A percentile compares a stretch with the other conserved stretches of the same genome.
phyloP scores from a whole-genome alignment of 2,113 vertebrate genomes.

The Phrynosoma platyrhinos region DNA sequence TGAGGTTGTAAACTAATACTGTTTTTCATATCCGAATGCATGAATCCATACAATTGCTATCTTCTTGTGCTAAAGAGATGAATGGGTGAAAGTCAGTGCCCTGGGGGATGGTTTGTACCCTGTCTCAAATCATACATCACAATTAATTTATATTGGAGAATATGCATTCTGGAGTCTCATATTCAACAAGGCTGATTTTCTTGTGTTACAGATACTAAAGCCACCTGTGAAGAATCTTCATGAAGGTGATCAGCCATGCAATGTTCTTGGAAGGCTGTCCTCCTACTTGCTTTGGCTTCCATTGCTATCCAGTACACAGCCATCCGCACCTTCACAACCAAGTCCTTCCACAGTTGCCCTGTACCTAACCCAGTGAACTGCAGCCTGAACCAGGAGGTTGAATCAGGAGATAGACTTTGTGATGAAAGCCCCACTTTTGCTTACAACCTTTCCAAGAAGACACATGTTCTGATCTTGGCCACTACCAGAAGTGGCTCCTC shows the following conservation, averaged over 20 bases:
- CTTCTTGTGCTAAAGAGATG: not conserved
- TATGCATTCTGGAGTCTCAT: not conserved
- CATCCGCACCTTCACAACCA: constrained; percentile 95
- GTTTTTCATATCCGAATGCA: not conserved
- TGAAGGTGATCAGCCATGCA: constrained; percentile 98
- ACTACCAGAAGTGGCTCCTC: constrained; percentile 96
- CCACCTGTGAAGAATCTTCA: constrained; percentile 74
- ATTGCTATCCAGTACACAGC: constrained; percentile 98
- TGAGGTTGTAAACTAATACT: not conserved
- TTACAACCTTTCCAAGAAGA: constrained; percentile 89
- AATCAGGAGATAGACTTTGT: constrained; percentile 86
- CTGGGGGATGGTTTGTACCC: not conserved
- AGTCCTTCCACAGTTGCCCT: constrained; percentile 92
- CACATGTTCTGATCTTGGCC: constrained; percentile 92
- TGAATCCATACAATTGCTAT: not conserved
- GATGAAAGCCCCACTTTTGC: constrained; percentile 88
- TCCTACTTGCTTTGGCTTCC: constrained; percentile 96
- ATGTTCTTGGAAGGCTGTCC: constrained; percentile 99
- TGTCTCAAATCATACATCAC: not conserved
- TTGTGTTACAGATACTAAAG: constrained; percentile 72
- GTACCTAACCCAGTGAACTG: constrained; percentile 87
- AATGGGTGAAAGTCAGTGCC: not conserved
- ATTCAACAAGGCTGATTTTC: constrained; percentile 44
- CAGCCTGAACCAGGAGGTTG: constrained; percentile 84
- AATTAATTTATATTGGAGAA: not conserved